phyloP scores from a whole-genome alignment of 2,113 vertebrate genomes.

The Procavia capensis region DNA sequence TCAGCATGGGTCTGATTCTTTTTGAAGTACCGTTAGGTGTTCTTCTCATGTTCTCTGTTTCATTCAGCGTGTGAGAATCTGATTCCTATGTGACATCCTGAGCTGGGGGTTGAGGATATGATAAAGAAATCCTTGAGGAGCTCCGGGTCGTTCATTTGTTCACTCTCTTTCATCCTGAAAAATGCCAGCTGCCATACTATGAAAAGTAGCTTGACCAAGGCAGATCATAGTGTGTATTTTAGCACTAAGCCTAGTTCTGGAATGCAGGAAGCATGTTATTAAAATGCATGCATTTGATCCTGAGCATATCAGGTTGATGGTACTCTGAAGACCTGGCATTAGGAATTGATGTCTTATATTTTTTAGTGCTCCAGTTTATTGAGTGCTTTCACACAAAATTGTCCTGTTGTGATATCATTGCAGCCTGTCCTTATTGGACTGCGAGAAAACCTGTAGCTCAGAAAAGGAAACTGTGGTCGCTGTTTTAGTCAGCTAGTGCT shows the following conservation, averaged over 20 bases:
- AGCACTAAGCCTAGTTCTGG: accelerated
- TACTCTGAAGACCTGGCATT: background rate
- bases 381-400: too few species aligned
- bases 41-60: background rate
- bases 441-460: accelerated
- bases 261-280: accelerated
- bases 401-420: background rate
- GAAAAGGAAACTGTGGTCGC: background rate
- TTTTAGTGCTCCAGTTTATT: background rate
- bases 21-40: background rate
- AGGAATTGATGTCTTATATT: background rate
- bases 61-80: background rate
- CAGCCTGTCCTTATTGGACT: too few species aligned
- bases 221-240: accelerated
- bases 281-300: background rate
- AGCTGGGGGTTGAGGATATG: too few species aligned
- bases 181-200: accelerated
- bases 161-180: accelerated
- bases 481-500: too few species aligned
- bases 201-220: background rate
- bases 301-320: background rate
- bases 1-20: background rate
- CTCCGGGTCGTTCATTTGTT: accelerated
- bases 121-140: background rate
- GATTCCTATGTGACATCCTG: background rate